A percentile compares a stretch with the other conserved stretches of the same genome.
phyloP scores from a whole-genome alignment of 2,888 invertebrate species.

The Xestia rhomboidea region DNA sequence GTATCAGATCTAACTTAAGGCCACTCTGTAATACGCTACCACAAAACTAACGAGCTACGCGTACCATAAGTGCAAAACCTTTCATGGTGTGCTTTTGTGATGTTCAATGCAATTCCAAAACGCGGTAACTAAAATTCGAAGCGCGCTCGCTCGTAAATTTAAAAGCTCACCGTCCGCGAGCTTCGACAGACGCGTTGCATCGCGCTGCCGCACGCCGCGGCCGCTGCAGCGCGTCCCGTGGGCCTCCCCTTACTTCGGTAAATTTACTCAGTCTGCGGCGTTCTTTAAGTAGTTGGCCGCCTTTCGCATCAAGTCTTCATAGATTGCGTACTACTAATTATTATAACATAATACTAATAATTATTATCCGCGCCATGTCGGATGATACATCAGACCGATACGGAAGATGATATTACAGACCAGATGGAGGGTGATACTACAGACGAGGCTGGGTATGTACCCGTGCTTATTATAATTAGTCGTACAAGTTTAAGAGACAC shows the following conservation, averaged over 20 bases:
- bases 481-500: constrained; percentile 23
- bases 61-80: not conserved
- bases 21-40: not conserved
- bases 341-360: too few relatives aligned
- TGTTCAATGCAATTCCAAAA: not conserved
- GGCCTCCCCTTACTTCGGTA: not conserved
- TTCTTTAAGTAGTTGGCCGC: not conserved
- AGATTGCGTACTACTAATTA: not conserved
- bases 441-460: constrained; percentile 20
- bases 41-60: not conserved
- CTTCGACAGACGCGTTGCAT: not conserved
- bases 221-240: not conserved
- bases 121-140: not conserved
- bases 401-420: not conserved
- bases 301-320: not conserved
- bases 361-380: not conserved
- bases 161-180: not conserved
- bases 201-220: not conserved
- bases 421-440: not conserved
- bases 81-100: not conserved
- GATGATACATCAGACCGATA: not conserved
- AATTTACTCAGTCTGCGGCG: not conserved
- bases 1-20: not conserved
- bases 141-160: not conserved
- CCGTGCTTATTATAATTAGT: constrained; percentile 2